Evolutionary conservation across 1,140 invertebrate species (phyloP).

Genomic region (Proctacanthus coquilletti): DNA sequence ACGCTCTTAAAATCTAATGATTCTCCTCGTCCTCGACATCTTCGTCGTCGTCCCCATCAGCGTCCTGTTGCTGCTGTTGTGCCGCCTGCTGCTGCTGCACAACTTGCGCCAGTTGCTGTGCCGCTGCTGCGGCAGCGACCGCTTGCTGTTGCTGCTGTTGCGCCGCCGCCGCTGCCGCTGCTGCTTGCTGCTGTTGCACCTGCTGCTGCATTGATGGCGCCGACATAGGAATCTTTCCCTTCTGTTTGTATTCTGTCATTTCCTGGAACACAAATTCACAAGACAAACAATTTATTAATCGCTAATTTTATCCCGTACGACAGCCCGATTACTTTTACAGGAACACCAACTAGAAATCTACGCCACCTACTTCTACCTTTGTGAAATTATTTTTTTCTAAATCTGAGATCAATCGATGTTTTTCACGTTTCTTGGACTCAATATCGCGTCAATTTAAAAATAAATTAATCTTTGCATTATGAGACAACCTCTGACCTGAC

Average conservation of each 20-base stretch:
- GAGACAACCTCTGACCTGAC: no score
- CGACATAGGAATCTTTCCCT: slow-evolving; percentile 29
- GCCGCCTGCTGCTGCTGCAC: slow-evolving; percentile 13
- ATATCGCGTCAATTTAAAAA: no score
- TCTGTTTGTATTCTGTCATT: slow-evolving; percentile 30
- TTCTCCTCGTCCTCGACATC: slow-evolving; percentile 29
- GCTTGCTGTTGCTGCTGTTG: slow-evolving; percentile 26
- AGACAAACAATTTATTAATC: not conserved
- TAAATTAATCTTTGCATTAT: no score
- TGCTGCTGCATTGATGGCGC: slow-evolving; percentile 28
- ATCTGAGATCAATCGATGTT: not conserved
- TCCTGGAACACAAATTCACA: slow-evolving; percentile 13
- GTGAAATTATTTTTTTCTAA: not conserved
- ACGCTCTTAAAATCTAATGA: slow-evolving; percentile 24
- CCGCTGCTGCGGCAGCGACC: slow-evolving; percentile 26
- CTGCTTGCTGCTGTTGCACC: slow-evolving; percentile 22
- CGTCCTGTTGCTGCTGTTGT: slow-evolving; percentile 17
- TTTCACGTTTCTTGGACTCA: not conserved
- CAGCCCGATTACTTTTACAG: no score
- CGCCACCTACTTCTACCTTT: no score
- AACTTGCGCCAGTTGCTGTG: slow-evolving; percentile 26
- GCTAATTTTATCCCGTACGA: no score
- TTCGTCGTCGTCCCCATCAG: slow-evolving; percentile 25
- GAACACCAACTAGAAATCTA: no score
- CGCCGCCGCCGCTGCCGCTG: slow-evolving; percentile 27